A percentile compares a stretch with the other conserved stretches of the same genome.
These are phyloP conservation scores for Pinna nobilis DNA, from an alignment of 1,140 invertebrate genomes.

Conservation along the genomic window DNA sequence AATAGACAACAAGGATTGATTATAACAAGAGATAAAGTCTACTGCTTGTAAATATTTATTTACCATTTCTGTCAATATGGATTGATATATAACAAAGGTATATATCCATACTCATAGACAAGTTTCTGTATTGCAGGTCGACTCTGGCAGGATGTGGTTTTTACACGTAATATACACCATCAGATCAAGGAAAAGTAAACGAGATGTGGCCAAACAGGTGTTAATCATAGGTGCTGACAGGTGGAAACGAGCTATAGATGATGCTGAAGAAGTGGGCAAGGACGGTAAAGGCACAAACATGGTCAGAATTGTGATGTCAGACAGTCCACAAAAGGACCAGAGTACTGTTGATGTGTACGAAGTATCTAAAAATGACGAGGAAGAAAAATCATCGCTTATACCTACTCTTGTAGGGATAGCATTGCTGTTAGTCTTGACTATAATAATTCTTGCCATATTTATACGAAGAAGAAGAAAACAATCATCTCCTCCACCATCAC, in stretches of 20 bases:
- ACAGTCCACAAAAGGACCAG: conserved; percentile 43
- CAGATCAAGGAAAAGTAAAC: conserved; percentile 45
- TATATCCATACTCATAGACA: neutral
- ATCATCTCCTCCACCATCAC: conserved; percentile 60
- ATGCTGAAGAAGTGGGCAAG: conserved; percentile 54
- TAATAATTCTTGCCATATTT: conserved; percentile 57
- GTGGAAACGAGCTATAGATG: conserved; percentile 45
- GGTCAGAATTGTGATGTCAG: conserved; percentile 53
- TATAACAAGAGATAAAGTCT: too few species aligned
- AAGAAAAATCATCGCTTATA: conserved; percentile 50
- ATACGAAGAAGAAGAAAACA: conserved; percentile 56
- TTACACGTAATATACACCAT: conserved; percentile 74
- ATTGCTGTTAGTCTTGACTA: conserved; percentile 51
- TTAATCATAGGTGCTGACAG: neutral
- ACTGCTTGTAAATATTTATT: too few species aligned
- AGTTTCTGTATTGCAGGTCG: conserved; percentile 58
- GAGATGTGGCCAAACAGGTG: too few species aligned
- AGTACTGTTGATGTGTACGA: conserved; percentile 36
- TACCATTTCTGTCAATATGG: too few species aligned
- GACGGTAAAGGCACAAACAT: conserved; percentile 73
- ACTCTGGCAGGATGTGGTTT: conserved; percentile 73
- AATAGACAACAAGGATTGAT: too few species aligned
- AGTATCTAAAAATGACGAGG: conserved; percentile 43
- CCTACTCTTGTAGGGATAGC: conserved; percentile 56
- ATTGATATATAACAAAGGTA: too few species aligned